phyloP scores from a whole-genome alignment of 2,113 vertebrate species.

The Brienomyrus brachyistius region DNA sequence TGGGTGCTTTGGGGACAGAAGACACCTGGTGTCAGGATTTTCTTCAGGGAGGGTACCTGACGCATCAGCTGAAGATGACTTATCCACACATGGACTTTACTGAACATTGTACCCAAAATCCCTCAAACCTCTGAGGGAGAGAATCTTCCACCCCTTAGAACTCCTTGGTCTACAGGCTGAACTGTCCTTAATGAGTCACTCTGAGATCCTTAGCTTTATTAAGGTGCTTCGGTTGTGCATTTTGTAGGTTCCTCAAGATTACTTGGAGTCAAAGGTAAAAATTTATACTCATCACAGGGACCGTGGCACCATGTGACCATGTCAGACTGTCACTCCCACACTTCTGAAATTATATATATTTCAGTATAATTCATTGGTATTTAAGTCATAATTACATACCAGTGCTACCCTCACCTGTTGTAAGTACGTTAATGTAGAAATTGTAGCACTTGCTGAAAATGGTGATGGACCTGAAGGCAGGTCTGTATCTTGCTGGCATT shows the following conservation, averaged over 20 bases:
- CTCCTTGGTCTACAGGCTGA: not conserved
- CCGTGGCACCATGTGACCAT: not conserved
- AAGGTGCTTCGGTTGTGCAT: not conserved
- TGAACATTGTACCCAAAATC: not conserved
- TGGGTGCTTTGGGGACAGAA: constrained; percentile 45
- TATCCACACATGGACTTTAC: not conserved
- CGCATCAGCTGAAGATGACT: not conserved
- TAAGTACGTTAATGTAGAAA: not conserved
- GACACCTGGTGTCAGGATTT: not conserved
- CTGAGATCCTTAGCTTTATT: not conserved
- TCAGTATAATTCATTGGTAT: not conserved
- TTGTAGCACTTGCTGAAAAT: not conserved
- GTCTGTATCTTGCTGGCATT: not conserved
- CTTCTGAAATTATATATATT: not conserved
- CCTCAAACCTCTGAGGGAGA: not conserved
- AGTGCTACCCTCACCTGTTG: too few relatives aligned
- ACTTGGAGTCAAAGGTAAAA: not conserved
- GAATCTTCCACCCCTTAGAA: not conserved
- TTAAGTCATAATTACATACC: not conserved
- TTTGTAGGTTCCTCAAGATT: not conserved
- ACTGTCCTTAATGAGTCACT: not conserved
- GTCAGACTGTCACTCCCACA: not conserved
- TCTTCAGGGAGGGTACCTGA: not conserved
- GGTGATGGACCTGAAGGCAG: not conserved
- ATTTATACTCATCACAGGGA: not conserved